phyloP scores from a whole-genome alignment of 2,888 invertebrate species.

The Heliconius cydno region DNA sequence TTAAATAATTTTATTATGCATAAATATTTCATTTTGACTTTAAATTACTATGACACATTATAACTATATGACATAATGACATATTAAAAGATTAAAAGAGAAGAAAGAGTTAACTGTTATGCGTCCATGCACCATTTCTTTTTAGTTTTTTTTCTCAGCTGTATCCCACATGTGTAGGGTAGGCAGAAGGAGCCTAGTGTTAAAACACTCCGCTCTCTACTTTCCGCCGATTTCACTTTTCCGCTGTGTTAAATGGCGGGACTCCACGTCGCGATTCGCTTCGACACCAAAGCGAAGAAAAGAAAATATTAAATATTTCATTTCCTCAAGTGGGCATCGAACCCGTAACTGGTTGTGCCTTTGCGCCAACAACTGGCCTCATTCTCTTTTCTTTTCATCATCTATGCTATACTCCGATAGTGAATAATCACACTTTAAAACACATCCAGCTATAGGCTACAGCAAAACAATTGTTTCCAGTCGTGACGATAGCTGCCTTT shows the following conservation, averaged over 20 bases:
- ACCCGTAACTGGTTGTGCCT: too few species aligned
- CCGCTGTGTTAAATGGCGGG: too few species aligned
- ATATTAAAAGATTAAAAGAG: neutral
- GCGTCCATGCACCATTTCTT: neutral
- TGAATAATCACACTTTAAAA: constrained; percentile 27
- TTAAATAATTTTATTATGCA: neutral
- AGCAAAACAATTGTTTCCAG: constrained; percentile 28
- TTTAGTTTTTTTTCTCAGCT: too few species aligned
- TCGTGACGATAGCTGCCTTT: constrained; percentile 31
- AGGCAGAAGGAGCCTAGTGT: too few species aligned
- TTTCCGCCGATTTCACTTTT: too few species aligned
- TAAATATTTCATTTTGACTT: neutral
- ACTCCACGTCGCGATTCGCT: too few species aligned
- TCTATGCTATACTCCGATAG: constrained; percentile 2
- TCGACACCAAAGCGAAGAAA: too few species aligned
- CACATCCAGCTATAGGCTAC: constrained; percentile 29
- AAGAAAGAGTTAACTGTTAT: neutral
- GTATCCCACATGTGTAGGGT: too few species aligned
- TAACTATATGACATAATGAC: neutral
- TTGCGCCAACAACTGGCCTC: too few species aligned
- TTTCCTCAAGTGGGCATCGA: too few species aligned
- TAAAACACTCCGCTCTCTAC: too few species aligned
- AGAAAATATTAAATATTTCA: too few species aligned
- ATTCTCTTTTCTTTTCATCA: neutral
- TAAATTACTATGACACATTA: neutral